Base-by-base conservation (phyloP, 2,888 invertebrate genomes). In the Endomychus coccineus region DNA sequence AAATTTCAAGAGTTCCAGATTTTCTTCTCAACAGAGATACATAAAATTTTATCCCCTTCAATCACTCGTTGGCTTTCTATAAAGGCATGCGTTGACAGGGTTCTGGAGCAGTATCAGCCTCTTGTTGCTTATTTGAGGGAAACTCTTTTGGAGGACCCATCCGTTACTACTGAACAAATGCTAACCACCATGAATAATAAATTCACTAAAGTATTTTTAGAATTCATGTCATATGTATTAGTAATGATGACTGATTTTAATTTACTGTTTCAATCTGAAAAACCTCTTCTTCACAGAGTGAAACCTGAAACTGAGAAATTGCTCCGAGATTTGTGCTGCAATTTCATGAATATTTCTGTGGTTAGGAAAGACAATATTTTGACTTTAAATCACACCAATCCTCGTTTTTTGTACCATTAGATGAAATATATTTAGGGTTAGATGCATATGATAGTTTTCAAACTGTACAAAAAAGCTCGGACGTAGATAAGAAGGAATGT, bases 1-100 rank as follows among this genome's bases (percentile, higher is more conserved):
- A 45, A 46, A 37, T 45, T 56, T 15, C 35, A 41, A 42, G 49
- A 55, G 28, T 52, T 56, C 28, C 54, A 56, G 41, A 34, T 42
- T 23, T 57, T 57, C 42, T 59, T 59, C 40, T 9, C 56, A 28
- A 44, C 46, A 3, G 53, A 55, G 22, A 52, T 59, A 2, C 56
- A 61, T 32, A 53, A 56, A 52, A 60, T 53, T 27, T 6, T 33
- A 3, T 12, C 7, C 9, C 33, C 23, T 10, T 13, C 13, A 10
- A 10, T 27, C 10, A 56, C 56, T 21, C 32, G 53, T 16, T 58
- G 55, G 55, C 45, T 56, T 4, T 56, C 52, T 6, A 10, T 56
- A 17, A 54, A 62, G 48, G 42, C 39, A 7, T 58, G n/a, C 9
- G 27, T 14, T 7, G 12, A 27, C 12, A 14, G 27, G 10, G 14